phyloP scores from a whole-genome alignment of 2,113 vertebrate species.

The Saccopteryx bilineata region DNA sequence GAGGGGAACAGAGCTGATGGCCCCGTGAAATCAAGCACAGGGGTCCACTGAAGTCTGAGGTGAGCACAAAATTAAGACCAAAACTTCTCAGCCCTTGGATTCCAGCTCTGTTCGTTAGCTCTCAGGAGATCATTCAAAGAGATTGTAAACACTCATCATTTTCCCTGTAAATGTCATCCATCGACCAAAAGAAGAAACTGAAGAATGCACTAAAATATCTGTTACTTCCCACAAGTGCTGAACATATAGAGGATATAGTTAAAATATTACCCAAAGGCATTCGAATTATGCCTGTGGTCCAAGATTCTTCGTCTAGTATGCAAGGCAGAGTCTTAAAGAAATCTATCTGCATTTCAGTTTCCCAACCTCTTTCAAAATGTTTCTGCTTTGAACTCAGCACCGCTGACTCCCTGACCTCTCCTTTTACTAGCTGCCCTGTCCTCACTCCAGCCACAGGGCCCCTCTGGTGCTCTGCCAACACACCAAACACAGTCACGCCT shows the following conservation, averaged over 20 bases:
- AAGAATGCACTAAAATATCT: background rate
- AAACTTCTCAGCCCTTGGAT: background rate
- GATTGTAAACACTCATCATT: background rate
- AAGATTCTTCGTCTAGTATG: background rate
- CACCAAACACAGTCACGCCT: background rate
- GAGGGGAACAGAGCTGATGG: background rate
- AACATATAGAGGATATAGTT: background rate
- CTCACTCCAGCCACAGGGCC: background rate
- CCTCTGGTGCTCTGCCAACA: background rate
- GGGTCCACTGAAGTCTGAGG: accelerated
- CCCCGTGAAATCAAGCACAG: background rate
- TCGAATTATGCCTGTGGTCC: background rate
- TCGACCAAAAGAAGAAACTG: slow-evolving; percentile 4
- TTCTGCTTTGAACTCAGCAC: background rate
- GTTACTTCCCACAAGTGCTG: background rate
- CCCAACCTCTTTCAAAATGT: background rate
- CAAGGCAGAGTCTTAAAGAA: background rate
- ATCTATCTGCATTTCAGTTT: background rate
- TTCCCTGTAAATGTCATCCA: background rate
- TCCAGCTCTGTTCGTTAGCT: background rate
- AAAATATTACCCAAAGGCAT: background rate
- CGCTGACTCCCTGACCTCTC: background rate
- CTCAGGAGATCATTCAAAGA: background rate
- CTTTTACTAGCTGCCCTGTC: background rate
- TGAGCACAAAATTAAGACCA: background rate